Base-by-base conservation (phyloP, 1,140 invertebrate genomes). In the Drosophila burlai region DNA sequence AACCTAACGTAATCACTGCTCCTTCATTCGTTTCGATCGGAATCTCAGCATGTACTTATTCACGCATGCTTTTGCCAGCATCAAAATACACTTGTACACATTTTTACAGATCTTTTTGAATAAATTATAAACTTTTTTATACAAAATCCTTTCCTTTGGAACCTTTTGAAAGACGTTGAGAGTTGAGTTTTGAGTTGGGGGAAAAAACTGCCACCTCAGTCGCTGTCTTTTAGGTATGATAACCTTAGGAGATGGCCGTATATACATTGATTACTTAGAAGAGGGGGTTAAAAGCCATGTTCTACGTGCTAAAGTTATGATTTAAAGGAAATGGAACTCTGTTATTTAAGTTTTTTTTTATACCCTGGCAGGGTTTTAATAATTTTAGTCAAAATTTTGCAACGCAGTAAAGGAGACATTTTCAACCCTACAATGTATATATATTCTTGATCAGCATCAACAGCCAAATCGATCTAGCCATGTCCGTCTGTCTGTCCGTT, bases 1-100 rank as follows among this genome's bases (percentile, higher is more conserved):
- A 65, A 68, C 42, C 49, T 31, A 66, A 68, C 63, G 68, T 63
- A 71, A 86, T 54, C 76, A 86, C 76, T 86, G 82, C 82, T 68
- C 59, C 67, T 60, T 49, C 64, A 78, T 66, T 82, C 75, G 77
- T 69, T 66, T 43, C 81, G 59, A 76, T 76, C 26, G 80, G 83
- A 87, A 86, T 86, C 83, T 86, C 83, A 87, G 76, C 83, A 87
- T 87, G 83, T 86, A 86, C 83, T 86, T 86, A 86, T 87, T 57
- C 38, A 50, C 45, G 45, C 69, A 73, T 72, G 69, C 67, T 75
- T 61, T 75, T 61, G 38, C 43, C 52, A 59, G 67, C 69, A 63
- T 74, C 36, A 49, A 75, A 47, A 75, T 38, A 75, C 52, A 55
- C 43, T 45, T 62, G 66, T 31, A 57, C 62, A 76, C 61, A 65